Evolutionary conservation across 2,888 invertebrate species (phyloP).

Genomic region (Resseliella maxima): DNA sequence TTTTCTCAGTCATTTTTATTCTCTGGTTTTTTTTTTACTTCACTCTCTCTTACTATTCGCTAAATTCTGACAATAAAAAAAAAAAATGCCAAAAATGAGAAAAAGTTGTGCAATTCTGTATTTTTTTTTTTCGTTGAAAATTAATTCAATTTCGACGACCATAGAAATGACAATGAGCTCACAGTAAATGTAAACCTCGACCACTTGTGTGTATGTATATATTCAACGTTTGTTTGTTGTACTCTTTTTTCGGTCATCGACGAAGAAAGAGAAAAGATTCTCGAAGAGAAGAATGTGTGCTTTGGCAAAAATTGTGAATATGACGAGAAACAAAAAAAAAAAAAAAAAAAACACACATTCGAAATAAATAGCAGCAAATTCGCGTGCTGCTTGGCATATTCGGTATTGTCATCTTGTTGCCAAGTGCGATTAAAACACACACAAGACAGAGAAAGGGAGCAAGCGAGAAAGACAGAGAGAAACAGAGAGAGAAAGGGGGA

Average conservation of each 20-base stretch:
- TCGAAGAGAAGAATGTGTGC: neutral
- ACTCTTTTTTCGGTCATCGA: neutral
- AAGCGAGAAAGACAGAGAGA: too few species aligned
- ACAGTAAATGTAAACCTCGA: neutral
- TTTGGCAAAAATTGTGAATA: neutral
- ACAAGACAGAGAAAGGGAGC: too few species aligned
- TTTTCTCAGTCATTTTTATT: neutral
- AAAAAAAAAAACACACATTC: too few species aligned
- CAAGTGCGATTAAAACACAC: constrained; percentile 27
- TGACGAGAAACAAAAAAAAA: too few species aligned
- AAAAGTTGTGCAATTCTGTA: constrained; percentile 7
- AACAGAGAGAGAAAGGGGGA: too few species aligned
- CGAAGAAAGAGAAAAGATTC: constrained; percentile 49
- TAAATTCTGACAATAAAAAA: too few species aligned
- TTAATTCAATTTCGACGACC: constrained; percentile 17
- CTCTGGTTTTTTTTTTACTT: too few species aligned
- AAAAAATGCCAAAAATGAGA: constrained; percentile 8
- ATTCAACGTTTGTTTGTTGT: neutral
- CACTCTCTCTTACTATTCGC: too few species aligned
- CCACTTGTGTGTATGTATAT: neutral
- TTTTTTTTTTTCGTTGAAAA: neutral
- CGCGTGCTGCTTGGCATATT: neutral
- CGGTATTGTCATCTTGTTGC: constrained; percentile 38
- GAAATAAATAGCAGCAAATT: too few species aligned
- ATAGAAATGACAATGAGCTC: constrained; percentile 31